Base-by-base conservation (phyloP, 1,140 invertebrate genomes). In the Marisa cornuarietis region DNA sequence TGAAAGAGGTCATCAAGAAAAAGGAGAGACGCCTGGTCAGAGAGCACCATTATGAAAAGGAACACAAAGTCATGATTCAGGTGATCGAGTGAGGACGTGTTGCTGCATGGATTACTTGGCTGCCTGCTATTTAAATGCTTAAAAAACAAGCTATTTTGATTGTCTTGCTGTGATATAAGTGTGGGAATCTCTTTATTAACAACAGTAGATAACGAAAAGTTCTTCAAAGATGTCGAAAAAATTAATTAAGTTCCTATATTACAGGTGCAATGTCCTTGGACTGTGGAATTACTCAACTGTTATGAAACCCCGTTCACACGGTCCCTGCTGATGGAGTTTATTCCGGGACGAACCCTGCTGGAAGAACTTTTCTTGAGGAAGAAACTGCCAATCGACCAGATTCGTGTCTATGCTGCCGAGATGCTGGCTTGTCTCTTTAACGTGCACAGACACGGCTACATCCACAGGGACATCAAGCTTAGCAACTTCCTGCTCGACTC, bases 401-500 rank as follows among this genome's bases (percentile, higher is more conserved):
- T 77, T 10, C 31, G n/a, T 11, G n/a, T 49, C 2, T 68, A 68
- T 24, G 76, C 76, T 11, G 62, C 65, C 49, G 63, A 77, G 49
- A 77, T 77, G 76, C 65, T 77, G 63, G 52, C 68, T 62, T 62
- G 61, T 16, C 8, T 77, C 22, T 42, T 14, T 9, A 51, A 42
- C 1, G 63, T 77, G 14, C 76, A 77, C 63, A 31, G 51, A 31
- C 22, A 68, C 42, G 76, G 75, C 76, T 77, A 69, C 76, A 77
- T 77, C 42, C 76, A 77, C 65, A 31, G 76, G 11, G 76, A 77
- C 76, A 77, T 77, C 76, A 77, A 77, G 76, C 63, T 77, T 42
- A 18, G 49, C 63, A 77, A 77, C 76, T 77, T 77, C 63, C 16
- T 77, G 9, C 76, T 77, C 18, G 51, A 69, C 65, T 4, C 14